Conservation (phyloP, 2,113 vertebrate species). For the Heloderma charlesbogerti region DNA sequence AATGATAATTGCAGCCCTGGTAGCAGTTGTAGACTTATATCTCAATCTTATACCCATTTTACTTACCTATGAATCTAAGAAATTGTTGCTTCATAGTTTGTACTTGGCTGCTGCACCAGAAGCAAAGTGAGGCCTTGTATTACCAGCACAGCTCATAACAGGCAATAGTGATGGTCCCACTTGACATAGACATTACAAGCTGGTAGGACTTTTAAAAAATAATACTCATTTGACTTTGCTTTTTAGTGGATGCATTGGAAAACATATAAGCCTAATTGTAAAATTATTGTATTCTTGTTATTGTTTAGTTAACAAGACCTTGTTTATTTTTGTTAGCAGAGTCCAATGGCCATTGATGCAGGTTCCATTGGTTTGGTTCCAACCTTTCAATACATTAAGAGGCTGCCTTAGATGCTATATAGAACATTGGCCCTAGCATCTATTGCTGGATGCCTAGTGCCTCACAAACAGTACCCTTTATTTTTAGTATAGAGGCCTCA, state of each 20-base stretch:
- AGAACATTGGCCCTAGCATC: background rate
- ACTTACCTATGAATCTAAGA: background rate
- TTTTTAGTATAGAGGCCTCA: background rate
- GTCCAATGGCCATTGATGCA: background rate
- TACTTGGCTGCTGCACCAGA: background rate
- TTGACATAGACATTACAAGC: background rate
- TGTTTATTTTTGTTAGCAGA: background rate
- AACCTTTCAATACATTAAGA: background rate
- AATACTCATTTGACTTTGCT: no score
- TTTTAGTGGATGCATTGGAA: no score
- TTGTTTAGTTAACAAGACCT: background rate
- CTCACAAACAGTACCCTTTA: background rate
- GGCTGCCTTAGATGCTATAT: background rate
- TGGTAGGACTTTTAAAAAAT: background rate
- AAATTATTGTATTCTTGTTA: background rate
- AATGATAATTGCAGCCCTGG: rapidly evolving
- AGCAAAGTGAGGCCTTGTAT: background rate
- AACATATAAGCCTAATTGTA: background rate
- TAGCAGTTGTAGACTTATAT: background rate
- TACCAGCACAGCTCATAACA: background rate
- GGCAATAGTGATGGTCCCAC: no score
- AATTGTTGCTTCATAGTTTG: background rate
- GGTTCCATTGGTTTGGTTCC: background rate
- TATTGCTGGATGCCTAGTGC: background rate
- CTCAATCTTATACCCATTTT: background rate